These are phyloP conservation scores for Cremastinae sp. DNA, from an alignment of 2,888 invertebrate species.

Conservation along the genomic window DNA sequence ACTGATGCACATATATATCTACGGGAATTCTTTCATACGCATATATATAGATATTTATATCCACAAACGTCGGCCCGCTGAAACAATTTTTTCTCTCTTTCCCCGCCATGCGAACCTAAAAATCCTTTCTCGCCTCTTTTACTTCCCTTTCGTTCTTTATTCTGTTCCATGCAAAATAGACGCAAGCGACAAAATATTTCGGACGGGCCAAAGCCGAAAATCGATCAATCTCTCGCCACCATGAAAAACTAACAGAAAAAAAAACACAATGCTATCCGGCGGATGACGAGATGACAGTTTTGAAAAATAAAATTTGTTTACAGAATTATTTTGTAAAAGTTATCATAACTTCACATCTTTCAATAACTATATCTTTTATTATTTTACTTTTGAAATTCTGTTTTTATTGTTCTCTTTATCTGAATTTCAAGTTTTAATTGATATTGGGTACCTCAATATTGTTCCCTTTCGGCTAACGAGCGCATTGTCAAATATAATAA, in stretches of 20 bases:
- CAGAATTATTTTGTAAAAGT: no score
- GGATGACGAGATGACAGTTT: no score
- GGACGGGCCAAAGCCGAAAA: conserved; percentile 9
- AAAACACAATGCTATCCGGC: no score
- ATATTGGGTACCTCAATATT: neutral
- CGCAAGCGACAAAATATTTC: conserved; percentile 25
- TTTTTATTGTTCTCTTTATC: no score
- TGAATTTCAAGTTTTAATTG: conserved; percentile 35
- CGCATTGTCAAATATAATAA: conserved; percentile 48
- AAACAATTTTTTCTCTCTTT: conserved; percentile 29
- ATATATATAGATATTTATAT: conserved; percentile 15
- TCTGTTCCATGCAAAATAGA: conserved; percentile 30
- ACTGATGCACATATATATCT: neutral
- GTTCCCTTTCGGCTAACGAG: conserved; percentile 35
- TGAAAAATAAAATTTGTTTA: no score
- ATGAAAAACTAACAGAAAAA: no score
- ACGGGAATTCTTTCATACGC: neutral
- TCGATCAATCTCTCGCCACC: conserved; percentile 10
- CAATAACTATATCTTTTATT: no score
- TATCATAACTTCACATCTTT: no score
- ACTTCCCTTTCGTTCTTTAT: conserved; percentile 1
- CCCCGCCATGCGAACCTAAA: neutral
- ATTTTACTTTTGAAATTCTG: no score
- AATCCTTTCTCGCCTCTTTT: neutral
- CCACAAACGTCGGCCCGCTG: conserved; percentile 8